Conservation (phyloP, 2,888 invertebrate genomes). For the Erebia aethiops region DNA sequence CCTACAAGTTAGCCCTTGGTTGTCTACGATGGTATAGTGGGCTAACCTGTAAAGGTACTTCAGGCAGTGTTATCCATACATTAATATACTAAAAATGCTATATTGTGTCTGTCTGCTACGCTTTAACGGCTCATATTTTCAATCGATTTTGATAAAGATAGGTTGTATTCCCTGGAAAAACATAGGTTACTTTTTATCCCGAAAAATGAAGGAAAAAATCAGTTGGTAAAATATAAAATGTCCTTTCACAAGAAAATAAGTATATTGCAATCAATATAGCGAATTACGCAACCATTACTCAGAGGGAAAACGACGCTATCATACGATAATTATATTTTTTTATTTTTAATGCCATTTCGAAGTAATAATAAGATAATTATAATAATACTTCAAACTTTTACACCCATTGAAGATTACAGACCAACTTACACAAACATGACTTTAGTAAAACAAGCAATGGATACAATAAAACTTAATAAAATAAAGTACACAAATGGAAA, state of each 20-base stretch:
- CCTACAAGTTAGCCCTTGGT: no score
- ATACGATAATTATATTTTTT: slow-evolving; percentile 35
- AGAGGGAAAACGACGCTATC: slow-evolving; percentile 40
- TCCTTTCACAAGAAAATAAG: slow-evolving; percentile 28
- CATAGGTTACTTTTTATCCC: no score
- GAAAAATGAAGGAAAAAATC: no score
- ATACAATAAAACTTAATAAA: slow-evolving; percentile 5
- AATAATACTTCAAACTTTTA: not conserved
- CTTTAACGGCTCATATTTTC: no score
- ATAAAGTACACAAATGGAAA: not conserved
- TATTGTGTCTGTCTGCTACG: no score
- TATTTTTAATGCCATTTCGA: slow-evolving; percentile 10
- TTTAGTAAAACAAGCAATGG: slow-evolving; percentile 29
- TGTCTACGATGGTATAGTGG: no score
- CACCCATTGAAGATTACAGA: slow-evolving; percentile 2
- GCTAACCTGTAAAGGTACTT: no score
- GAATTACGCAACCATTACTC: slow-evolving; percentile 45
- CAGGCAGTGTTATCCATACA: not conserved
- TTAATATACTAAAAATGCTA: no score
- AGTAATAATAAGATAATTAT: not conserved
- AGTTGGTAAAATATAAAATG: slow-evolving; percentile 5
- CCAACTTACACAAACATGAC: not conserved
- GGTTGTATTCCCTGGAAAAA: no score
- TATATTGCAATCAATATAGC: slow-evolving; percentile 29
- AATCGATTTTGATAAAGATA: no score